These are phyloP conservation scores for Cyclophora punctaria DNA, from an alignment of 2,888 invertebrate species.

Conservation along the genomic window DNA sequence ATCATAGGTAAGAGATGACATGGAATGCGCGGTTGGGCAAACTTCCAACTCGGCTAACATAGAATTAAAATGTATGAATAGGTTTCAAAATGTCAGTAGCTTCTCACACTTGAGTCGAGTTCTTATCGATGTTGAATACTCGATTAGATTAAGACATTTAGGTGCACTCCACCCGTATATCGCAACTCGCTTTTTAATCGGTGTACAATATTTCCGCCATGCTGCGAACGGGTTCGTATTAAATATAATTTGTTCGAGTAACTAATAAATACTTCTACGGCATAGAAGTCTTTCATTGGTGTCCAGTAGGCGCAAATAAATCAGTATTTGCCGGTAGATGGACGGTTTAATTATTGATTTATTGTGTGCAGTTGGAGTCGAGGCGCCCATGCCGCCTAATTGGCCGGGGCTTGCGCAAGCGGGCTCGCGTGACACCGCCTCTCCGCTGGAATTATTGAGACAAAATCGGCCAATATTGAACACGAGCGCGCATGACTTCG, in stretches of 20 bases:
- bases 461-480: conserved; percentile 62
- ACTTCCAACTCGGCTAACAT: conserved; percentile 15
- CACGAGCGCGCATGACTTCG: conserved; percentile 51
- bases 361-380: conserved; percentile 48
- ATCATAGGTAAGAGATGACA: conserved; percentile 12
- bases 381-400: conserved; percentile 64
- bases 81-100: conserved; percentile 34
- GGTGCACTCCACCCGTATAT: too few species aligned
- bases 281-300: conserved; percentile 46
- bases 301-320: conserved; percentile 62
- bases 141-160: not conserved
- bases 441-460: conserved; percentile 55
- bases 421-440: conserved; percentile 63
- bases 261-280: conserved; percentile 29
- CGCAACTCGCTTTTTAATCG: too few species aligned
- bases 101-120: conserved; percentile 26
- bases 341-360: conserved; percentile 74
- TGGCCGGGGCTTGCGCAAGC: conserved; percentile 49
- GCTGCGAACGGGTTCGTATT: too few species aligned
- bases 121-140: not conserved
- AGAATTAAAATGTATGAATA: conserved; percentile 32
- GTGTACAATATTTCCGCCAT: too few species aligned
- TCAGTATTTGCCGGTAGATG: conserved; percentile 70
- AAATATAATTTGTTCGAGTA: conserved; percentile 4
- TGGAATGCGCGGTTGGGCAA: conserved; percentile 19